Conservation (phyloP, 1,140 invertebrate species). For the Phocides pigmalion region DNA sequence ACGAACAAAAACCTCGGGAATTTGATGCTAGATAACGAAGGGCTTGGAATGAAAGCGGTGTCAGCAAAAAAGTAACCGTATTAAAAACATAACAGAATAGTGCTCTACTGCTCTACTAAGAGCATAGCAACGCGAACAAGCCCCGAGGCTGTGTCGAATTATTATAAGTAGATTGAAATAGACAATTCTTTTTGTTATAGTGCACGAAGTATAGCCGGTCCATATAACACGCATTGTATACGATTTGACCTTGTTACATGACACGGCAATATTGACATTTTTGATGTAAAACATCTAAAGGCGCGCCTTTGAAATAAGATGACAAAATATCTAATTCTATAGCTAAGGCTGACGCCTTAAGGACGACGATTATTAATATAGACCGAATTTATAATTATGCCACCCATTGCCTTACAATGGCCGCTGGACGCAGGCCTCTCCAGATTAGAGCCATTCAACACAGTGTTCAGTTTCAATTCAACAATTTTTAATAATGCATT, state of each 20-base stretch:
- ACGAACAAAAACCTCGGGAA: slow-evolving; percentile 25
- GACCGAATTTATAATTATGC: no score
- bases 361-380: no score
- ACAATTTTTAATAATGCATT: no score
- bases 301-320: no score
- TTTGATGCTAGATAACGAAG: slow-evolving; percentile 49
- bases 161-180: slow-evolving; percentile 59
- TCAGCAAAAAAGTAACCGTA: slow-evolving; percentile 71
- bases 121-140: slow-evolving; percentile 59
- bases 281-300: no score
- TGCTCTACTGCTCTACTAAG: slow-evolving; percentile 73
- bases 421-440: no score
- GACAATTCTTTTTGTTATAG: slow-evolving; percentile 39
- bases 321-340: no score
- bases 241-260: slow-evolving; percentile 31
- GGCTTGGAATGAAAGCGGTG: slow-evolving; percentile 57
- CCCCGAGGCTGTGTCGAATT: slow-evolving; percentile 61
- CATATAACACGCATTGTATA: slow-evolving; percentile 26
- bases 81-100: slow-evolving; percentile 75
- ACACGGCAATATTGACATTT: slow-evolving; percentile 12
- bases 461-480: no score
- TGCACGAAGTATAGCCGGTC: slow-evolving; percentile 27
- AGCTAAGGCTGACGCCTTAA: no score
- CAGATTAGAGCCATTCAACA: no score
- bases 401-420: no score